Conservation (phyloP, 2,888 invertebrate genomes). For the Flexamia atlantica region DNA sequence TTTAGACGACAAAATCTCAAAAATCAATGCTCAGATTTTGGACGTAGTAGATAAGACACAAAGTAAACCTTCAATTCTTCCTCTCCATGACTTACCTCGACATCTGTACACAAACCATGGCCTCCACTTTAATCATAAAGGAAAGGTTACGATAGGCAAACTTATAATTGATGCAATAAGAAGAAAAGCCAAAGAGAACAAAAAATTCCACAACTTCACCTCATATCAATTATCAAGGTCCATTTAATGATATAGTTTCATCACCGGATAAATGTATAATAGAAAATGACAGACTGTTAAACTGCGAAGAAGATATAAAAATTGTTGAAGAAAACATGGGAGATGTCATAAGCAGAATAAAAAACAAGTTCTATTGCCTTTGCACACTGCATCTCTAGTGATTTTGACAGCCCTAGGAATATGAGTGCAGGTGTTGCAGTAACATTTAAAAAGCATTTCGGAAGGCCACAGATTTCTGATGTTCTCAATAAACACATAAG, state of each 20-base stretch:
- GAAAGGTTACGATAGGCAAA: not conserved
- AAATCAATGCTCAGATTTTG: not conserved
- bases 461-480: not conserved
- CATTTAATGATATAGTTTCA: not conserved
- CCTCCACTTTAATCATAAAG: not conserved
- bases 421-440: constrained; percentile 26
- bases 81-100: not conserved
- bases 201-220: not conserved
- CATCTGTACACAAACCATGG: constrained; percentile 13
- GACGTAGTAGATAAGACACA: not conserved
- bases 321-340: not conserved
- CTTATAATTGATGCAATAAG: not conserved
- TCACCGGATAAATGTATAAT: not conserved
- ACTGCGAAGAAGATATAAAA: not conserved
- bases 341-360: not conserved
- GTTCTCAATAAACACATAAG: not conserved
- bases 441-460: not conserved
- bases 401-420: not conserved
- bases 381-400: constrained; percentile 28
- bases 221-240: not conserved
- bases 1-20: not conserved
- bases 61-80: not conserved
- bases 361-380: not conserved
- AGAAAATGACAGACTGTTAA: too few species aligned
- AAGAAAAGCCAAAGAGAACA: not conserved